A percentile compares a stretch with the other conserved stretches of the same genome.
phyloP scores from a whole-genome alignment of 1,140 invertebrate genomes.

The Olivierus martensii region DNA sequence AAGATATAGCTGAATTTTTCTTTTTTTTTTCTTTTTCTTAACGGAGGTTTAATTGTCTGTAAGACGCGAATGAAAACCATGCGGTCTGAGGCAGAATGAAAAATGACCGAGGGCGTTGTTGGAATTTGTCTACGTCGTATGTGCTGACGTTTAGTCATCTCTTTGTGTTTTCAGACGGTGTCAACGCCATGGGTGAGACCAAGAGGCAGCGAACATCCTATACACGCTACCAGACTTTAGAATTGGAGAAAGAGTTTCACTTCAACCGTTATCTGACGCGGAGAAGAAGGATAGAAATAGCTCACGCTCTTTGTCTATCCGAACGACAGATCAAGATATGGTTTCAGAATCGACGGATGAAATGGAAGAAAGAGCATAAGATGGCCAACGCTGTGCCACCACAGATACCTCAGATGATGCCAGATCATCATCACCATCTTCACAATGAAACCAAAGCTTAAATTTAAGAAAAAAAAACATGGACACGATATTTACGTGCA shows the following conservation, averaged over 20 bases:
- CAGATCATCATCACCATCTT: constrained; percentile 13
- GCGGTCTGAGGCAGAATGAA: too few relatives aligned
- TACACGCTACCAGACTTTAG: constrained; percentile 66
- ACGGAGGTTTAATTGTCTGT: too few relatives aligned
- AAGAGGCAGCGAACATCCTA: constrained; percentile 91
- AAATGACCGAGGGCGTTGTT: too few relatives aligned
- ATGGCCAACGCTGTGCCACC: constrained; percentile 56
- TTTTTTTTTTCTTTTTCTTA: too few relatives aligned
- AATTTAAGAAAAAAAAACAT: not conserved
- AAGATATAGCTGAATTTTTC: too few relatives aligned
- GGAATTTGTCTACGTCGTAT: too few relatives aligned
- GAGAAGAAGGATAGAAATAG: constrained; percentile 70
- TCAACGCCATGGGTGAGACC: constrained; percentile 87
- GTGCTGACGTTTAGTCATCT: constrained; percentile 2
- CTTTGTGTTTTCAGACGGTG: constrained; percentile 56
- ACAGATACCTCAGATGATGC: constrained; percentile 35
- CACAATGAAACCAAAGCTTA: not conserved
- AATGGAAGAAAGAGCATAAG: constrained; percentile 99
- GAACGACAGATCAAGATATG: constrained; percentile 79
- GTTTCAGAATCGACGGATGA: constrained; percentile 89
- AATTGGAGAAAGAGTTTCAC: constrained; percentile 49
- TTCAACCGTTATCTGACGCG: constrained; percentile 49
- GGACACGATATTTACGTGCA: too few relatives aligned
- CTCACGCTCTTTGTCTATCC: constrained; percentile 70
- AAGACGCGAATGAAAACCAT: too few relatives aligned